Evolutionary conservation across 2,113 vertebrate species (phyloP).

Genomic region (Ptilonorhynchus violaceus): DNA sequence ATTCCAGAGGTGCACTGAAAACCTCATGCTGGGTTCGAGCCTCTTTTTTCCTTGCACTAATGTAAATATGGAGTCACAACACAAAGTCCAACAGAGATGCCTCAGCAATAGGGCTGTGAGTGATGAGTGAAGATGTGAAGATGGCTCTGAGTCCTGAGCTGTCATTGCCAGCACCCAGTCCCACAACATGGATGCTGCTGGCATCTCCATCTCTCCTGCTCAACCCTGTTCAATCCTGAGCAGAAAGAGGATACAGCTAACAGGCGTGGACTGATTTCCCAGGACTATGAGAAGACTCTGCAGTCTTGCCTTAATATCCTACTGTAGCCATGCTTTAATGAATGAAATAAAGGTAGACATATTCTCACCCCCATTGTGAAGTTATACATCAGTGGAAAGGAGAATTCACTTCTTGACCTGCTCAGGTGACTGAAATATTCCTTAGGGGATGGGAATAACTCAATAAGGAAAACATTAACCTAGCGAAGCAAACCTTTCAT

Average conservation of each 20-base stretch:
- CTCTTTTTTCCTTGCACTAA: neutral
- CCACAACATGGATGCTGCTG: neutral
- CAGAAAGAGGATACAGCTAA: neutral
- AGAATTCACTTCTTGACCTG: neutral
- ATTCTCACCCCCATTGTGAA: neutral
- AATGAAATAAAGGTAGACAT: neutral
- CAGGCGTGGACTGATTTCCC: neutral
- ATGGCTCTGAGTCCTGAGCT: neutral
- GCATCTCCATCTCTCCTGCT: neutral
- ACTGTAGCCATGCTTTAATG: neutral
- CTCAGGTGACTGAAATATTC: neutral
- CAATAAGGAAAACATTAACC: neutral
- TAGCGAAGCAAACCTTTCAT: neutral
- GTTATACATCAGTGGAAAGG: neutral
- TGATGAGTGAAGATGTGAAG: no score
- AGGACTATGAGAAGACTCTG: neutral
- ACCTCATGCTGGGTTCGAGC: fast-evolving
- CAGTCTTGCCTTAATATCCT: neutral
- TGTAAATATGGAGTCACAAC: neutral
- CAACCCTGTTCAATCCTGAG: neutral
- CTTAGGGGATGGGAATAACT: neutral
- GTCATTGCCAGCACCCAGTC: neutral
- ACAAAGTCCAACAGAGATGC: neutral
- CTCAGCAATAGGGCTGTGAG: neutral
- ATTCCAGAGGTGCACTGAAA: neutral